Conservation (phyloP, 2,113 vertebrate species). For the Embiotoca jacksoni region DNA sequence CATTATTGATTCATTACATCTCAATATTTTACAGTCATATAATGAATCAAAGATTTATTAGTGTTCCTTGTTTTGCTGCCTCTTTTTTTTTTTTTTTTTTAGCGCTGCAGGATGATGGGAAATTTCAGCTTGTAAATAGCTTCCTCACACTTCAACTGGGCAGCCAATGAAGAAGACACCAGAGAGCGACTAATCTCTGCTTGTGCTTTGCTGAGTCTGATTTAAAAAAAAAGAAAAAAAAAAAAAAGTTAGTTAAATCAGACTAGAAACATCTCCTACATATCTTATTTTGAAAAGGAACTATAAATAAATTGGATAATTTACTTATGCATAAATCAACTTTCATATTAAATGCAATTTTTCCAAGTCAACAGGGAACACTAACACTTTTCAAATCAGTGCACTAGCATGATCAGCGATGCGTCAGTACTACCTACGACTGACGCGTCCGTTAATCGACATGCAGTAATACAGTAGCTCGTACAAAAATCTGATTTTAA, state of each 20-base stretch:
- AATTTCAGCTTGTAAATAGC: slow-evolving; percentile 5
- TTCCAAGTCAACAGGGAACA: slow-evolving; percentile 68
- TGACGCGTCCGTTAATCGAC: slow-evolving; percentile 66
- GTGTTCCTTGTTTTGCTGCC: slow-evolving; percentile 63
- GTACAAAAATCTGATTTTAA: slow-evolving; percentile 70
- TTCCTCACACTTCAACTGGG: slow-evolving; percentile 7
- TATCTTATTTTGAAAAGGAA: slow-evolving; percentile 16
- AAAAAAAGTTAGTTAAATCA: slow-evolving; percentile 8
- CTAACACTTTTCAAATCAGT: slow-evolving; percentile 73
- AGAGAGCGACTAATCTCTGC: slow-evolving; percentile 6
- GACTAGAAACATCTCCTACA: slow-evolving; percentile 31
- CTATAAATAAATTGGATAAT: slow-evolving; percentile 23
- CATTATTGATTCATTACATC: slow-evolving; percentile 63
- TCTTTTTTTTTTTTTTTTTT: slow-evolving; percentile 1
- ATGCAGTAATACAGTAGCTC: slow-evolving; percentile 82
- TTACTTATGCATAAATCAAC: slow-evolving; percentile 29
- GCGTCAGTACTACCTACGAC: slow-evolving; percentile 26
- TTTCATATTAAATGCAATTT: slow-evolving; percentile 33
- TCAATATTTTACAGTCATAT: slow-evolving; percentile 41
- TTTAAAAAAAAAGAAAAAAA: slow-evolving; percentile 14
- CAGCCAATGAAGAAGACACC: neutral
- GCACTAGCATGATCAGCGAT: slow-evolving; percentile 60
- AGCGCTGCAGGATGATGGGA: neutral
- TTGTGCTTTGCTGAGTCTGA: slow-evolving; percentile 67
- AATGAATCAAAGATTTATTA: slow-evolving; percentile 67